Base-by-base conservation (phyloP, 2,888 invertebrate genomes). In the Proisotoma minuta region DNA sequence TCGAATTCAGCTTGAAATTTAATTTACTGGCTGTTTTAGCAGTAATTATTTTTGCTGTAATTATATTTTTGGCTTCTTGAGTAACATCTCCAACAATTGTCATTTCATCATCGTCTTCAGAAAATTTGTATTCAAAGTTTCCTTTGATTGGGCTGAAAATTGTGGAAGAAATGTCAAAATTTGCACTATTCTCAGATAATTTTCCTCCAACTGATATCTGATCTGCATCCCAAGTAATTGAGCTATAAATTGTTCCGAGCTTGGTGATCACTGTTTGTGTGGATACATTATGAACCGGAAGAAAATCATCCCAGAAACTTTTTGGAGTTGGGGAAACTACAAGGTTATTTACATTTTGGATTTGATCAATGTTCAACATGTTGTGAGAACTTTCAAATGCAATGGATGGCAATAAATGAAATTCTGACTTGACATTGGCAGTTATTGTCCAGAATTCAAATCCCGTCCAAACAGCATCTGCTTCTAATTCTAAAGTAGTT, bases 371-470 rank as follows among this genome's bases (percentile, higher is more conserved):
- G 23, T 27, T 39, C 40, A 24, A 54, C 54, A 39, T 34, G 10
- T 43, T 57, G 10, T 65, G 57, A 10, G 15, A 40, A 24, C 57
- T 58, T 22, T 24, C 29, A 4, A 65, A 29, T 4, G 23, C 23
- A 8, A 64, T 5, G 1, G 51, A 39, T 5, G 68, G 68, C 2
- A 64, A 15, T 4, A 3, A 24, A 22, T 47, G 22, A 12, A 62
- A 18, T n/a, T 48, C 22, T 20, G 63, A 57, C 12, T 60, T 54
- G 2, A 60, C 3, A 10, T 39, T 12, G 4, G 49, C 47, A 1
- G 4, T 39, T 8, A 63, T 29, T 18, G 60, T 50, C 65, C 65
- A 68, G 23, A 24, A 49, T 49, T 22, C 3, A 24, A 49, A 49
- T 1, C 49, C 15, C 2, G 2, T 47, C 12, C 43, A 47, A 18